Evolutionary conservation across 2,797 vertebrate genomes (phyloP).

Genomic region (Crenuchus spilurus): DNA sequence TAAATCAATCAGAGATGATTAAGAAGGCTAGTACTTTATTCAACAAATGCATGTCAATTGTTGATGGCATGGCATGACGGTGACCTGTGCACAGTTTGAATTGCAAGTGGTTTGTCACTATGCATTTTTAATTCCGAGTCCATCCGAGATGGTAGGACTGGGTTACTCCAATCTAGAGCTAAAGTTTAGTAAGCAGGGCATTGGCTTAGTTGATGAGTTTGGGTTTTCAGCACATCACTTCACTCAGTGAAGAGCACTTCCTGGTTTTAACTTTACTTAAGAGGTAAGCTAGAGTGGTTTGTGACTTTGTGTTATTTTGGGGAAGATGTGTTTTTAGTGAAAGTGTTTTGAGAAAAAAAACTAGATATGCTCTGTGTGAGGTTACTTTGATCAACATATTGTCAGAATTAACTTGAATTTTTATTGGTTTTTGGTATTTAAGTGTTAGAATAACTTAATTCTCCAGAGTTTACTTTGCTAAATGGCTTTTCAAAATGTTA

Average conservation of each 20-base stretch:
- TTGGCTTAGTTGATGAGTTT: constrained; percentile 17
- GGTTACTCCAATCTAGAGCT: constrained; percentile 41
- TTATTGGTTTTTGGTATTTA: too few species aligned
- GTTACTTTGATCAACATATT: too few species aligned
- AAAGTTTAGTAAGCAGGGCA: constrained; percentile 25
- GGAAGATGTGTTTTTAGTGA: too few species aligned
- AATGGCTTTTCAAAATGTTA: too few species aligned
- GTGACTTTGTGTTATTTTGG: background rate
- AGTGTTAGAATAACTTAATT: too few species aligned
- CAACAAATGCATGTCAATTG: background rate
- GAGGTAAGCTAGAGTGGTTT: background rate
- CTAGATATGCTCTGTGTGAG: too few species aligned
- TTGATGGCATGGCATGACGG: constrained; percentile 5
- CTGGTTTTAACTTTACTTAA: constrained; percentile 3
- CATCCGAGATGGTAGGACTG: constrained; percentile 36
- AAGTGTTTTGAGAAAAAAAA: too few species aligned
- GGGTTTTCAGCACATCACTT: background rate
- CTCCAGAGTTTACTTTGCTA: too few species aligned
- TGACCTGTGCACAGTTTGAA: constrained; percentile 47
- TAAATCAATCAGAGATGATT: background rate
- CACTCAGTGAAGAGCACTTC: background rate
- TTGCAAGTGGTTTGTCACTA: constrained; percentile 54
- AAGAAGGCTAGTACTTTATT: background rate
- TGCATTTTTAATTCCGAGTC: constrained; percentile 57
- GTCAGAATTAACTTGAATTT: too few species aligned